Evolutionary conservation across 1,140 invertebrate genomes (phyloP).

Genomic region (Linepithema humile): DNA sequence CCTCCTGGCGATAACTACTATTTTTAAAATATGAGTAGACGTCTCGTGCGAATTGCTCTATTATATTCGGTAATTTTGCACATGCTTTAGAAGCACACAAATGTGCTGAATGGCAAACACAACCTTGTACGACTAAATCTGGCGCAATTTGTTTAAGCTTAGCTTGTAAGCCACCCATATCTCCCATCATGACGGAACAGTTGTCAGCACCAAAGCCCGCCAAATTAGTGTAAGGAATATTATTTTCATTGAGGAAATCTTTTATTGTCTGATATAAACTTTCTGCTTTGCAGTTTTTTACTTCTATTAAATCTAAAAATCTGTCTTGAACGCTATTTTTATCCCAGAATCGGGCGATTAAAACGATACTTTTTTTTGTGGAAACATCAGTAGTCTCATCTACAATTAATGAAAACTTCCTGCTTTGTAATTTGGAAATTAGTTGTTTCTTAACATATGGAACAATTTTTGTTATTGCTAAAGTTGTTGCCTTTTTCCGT

Average conservation of each 20-base stretch:
- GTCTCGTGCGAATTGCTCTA: background rate
- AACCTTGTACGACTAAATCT: background rate
- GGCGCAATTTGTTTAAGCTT: background rate
- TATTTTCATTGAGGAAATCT: background rate
- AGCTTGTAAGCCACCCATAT: background rate
- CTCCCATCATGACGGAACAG: constrained; percentile 3
- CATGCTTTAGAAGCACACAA: background rate
- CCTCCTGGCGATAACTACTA: no score
- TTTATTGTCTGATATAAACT: background rate
- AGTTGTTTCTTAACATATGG: no score
- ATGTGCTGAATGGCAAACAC: background rate
- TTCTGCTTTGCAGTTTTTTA: background rate
- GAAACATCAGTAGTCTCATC: constrained; percentile 7
- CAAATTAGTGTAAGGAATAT: no score
- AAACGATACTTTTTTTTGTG: background rate
- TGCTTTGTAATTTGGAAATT: background rate
- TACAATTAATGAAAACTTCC: background rate
- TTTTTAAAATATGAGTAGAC: background rate
- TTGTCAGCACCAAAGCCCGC: no score
- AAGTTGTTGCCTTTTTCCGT: no score
- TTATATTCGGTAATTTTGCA: background rate
- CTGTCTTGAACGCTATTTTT: background rate
- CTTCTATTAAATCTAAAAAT: background rate
- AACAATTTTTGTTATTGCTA: no score
- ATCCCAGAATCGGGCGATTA: background rate